These are phyloP conservation scores for Zapus hudsonius DNA, from an alignment of 2,113 vertebrate genomes.

Conservation along the genomic window DNA sequence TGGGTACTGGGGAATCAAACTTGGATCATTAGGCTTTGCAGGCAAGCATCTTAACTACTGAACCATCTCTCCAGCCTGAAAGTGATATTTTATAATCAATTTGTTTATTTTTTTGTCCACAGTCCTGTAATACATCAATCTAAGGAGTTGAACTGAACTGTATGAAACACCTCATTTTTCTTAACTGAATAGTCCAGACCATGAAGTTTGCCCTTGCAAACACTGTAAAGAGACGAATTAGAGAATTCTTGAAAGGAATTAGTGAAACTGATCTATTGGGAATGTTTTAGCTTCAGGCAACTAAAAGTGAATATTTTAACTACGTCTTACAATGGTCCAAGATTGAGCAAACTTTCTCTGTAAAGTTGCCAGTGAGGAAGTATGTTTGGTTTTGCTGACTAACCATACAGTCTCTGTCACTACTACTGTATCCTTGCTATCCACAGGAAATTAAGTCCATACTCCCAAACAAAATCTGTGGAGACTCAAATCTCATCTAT, in stretches of 20 bases:
- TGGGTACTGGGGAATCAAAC: too few species aligned
- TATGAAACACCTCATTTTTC: background rate
- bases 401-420: background rate
- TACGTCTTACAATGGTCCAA: background rate
- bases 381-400: background rate
- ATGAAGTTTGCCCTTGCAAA: background rate
- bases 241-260: background rate
- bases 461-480: background rate
- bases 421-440: background rate
- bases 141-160: background rate
- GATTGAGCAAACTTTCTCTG: background rate
- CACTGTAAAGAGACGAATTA: background rate
- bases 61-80: too few species aligned
- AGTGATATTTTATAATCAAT: too few species aligned
- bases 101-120: too few species aligned
- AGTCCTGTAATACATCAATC: background rate
- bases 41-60: too few species aligned
- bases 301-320: background rate
- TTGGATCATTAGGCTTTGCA: too few species aligned
- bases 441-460: background rate
- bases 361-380: background rate
- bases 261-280: background rate
- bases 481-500: background rate
- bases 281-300: background rate
- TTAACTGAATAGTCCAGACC: background rate